Percentiles rank a stretch among this genome's conserved stretches.
Conservation (phyloP, 1,140 invertebrate genomes). For the Metaphire vulgaris region DNA sequence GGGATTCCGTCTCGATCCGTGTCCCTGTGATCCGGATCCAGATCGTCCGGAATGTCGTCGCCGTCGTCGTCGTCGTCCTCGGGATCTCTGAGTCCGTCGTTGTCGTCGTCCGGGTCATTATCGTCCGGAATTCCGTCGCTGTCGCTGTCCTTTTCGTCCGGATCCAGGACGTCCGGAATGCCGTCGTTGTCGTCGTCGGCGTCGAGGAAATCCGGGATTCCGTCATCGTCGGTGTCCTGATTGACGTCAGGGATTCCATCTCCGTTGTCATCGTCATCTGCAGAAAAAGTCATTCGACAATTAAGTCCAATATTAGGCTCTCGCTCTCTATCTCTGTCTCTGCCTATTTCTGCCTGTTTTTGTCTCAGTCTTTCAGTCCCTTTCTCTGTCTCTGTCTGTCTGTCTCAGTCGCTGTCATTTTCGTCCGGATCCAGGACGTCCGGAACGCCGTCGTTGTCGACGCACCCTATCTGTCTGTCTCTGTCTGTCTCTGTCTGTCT, state of each 20-base stretch:
- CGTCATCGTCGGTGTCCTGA: constrained; percentile 18
- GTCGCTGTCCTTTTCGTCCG: constrained; percentile 9
- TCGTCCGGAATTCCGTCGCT: constrained; percentile 17
- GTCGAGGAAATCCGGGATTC: constrained; percentile 15
- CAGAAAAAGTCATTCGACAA: too few species aligned
- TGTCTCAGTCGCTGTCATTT: constrained; percentile 8
- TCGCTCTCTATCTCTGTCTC: too few species aligned
- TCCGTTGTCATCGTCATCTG: constrained; percentile 11
- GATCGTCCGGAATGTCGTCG: constrained; percentile 9
- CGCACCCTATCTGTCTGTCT: too few species aligned
- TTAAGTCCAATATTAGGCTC: too few species aligned
- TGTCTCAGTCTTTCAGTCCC: too few species aligned
- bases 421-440: constrained; percentile 10
- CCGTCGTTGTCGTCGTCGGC: constrained; percentile 7
- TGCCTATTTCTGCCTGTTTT: too few species aligned
- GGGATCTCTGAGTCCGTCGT: constrained; percentile 15
- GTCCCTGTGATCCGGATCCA: constrained; percentile 8
- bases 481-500: neutral
- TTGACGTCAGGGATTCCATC: constrained; percentile 5
- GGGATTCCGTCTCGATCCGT: constrained; percentile 18
- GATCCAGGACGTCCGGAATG: neutral
- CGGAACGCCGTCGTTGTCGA: constrained; percentile 18
- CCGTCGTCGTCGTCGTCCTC: constrained; percentile 3
- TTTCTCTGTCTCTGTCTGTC: too few species aligned
- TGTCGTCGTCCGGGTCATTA: constrained; percentile 8